phyloP scores from a whole-genome alignment of 2,888 invertebrate genomes.

The Phortica okadai region DNA sequence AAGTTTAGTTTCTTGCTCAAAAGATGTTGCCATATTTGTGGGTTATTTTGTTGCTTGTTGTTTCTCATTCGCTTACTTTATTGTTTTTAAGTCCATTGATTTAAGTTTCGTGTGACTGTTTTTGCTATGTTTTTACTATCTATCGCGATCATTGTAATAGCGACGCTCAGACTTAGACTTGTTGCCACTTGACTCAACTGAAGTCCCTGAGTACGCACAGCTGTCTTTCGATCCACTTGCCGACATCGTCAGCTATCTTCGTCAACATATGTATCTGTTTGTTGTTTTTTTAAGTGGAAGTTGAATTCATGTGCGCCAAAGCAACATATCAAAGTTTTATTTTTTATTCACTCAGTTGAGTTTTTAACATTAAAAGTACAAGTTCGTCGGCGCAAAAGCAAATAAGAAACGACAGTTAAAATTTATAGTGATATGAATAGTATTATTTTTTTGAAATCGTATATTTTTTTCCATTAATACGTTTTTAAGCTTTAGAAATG shows the following conservation, averaged over 20 bases:
- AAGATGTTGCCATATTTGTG: too few relatives aligned
- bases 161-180: too few relatives aligned
- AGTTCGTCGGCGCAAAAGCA: constrained; percentile 56
- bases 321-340: constrained; percentile 57
- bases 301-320: constrained; percentile 40
- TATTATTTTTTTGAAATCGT: too few relatives aligned
- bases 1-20: too few relatives aligned
- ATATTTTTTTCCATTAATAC: too few relatives aligned
- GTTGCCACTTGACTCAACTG: too few relatives aligned
- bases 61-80: not conserved
- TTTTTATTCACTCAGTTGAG: constrained; percentile 71
- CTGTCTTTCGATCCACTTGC: constrained; percentile 7
- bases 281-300: not conserved
- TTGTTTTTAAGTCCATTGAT: not conserved
- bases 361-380: constrained; percentile 72
- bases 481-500: too few relatives aligned
- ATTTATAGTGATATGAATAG: too few relatives aligned
- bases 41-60: not conserved
- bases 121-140: not conserved
- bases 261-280: not conserved
- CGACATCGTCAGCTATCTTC: not conserved
- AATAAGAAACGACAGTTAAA: too few relatives aligned
- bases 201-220: not conserved
- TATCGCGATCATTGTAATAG: not conserved
- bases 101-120: not conserved